Evolutionary conservation across 2,888 invertebrate species (phyloP).

Genomic region (Suillia variegata): DNA sequence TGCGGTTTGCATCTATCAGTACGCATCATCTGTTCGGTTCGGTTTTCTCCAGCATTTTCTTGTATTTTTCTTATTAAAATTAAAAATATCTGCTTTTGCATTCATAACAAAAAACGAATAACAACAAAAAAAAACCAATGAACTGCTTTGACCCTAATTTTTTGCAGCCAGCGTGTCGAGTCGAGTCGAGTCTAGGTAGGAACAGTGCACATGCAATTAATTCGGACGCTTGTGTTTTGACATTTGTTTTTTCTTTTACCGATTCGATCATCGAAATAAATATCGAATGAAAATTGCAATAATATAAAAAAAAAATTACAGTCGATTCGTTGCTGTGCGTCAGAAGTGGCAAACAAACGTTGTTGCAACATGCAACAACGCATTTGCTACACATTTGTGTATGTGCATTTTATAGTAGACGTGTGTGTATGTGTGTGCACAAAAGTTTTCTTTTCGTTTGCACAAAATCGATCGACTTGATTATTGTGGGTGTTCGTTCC

Average conservation of each 20-base stretch:
- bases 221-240: neutral
- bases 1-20: neutral
- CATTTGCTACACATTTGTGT: neutral
- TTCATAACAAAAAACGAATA: no score
- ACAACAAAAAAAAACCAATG: no score
- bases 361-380: neutral
- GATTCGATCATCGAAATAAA: neutral
- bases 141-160: slow-evolving; percentile 2
- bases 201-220: neutral
- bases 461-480: neutral
- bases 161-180: no score
- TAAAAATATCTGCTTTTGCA: no score
- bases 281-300: neutral
- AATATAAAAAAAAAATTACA: neutral
- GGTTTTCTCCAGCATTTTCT: no score
- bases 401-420: neutral
- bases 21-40: no score
- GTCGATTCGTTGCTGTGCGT: neutral
- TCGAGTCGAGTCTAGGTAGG: no score
- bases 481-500: neutral
- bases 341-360: neutral
- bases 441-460: neutral
- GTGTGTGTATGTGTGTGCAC: neutral
- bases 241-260: neutral
- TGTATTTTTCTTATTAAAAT: no score